These are phyloP conservation scores for Panagrolaimus sp. DNA, from an alignment of 1,140 invertebrate species.

Conservation along the genomic window DNA sequence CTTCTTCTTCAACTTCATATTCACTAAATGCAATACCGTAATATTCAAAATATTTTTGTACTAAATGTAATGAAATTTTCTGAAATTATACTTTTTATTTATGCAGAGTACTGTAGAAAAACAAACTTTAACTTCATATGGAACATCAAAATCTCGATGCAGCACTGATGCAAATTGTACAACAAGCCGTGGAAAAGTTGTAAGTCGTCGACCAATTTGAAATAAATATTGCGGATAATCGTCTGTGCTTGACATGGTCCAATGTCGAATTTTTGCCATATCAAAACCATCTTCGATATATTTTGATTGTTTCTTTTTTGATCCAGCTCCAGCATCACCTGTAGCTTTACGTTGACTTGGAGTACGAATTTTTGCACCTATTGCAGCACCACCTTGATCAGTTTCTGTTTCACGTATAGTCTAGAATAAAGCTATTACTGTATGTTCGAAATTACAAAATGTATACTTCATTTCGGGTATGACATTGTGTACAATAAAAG, in stretches of 20 bases:
- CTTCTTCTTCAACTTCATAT: neutral
- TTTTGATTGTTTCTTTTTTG: neutral
- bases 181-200: neutral
- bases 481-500: constrained; percentile 1
- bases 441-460: too few species aligned
- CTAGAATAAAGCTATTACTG: too few species aligned
- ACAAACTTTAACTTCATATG: neutral
- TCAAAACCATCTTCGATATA: neutral
- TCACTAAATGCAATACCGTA: constrained; percentile 4
- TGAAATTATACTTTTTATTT: neutral
- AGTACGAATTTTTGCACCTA: too few species aligned
- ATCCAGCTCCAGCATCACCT: neutral
- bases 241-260: neutral
- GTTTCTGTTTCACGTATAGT: neutral
- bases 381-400: neutral
- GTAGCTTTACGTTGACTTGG: neutral
- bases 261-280: neutral
- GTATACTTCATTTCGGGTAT: neutral
- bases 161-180: neutral
- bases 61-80: neutral
- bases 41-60: neutral
- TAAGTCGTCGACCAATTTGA: neutral
- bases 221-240: neutral
- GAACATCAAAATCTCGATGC: neutral
- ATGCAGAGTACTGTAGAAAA: neutral